Percentiles rank a stretch among this genome's conserved stretches.
Evolutionary conservation across 2,113 vertebrate genomes (phyloP).

Genomic region (Natator depressus): DNA sequence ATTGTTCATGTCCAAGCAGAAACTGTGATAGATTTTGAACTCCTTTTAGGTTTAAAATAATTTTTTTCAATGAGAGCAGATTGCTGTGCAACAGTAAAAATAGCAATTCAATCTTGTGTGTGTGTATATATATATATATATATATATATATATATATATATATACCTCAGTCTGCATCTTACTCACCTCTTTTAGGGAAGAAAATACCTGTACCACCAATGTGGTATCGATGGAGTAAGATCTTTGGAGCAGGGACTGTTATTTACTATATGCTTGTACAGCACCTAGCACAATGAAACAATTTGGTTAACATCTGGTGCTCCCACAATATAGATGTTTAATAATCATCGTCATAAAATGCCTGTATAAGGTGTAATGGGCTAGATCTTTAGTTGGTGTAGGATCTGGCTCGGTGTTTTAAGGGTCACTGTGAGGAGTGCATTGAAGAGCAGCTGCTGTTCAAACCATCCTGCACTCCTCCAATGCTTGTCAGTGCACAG

Average conservation of each 20-base stretch:
- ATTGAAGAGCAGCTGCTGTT: neutral
- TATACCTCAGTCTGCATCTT: neutral
- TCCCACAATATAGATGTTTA: neutral
- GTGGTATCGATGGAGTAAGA: neutral
- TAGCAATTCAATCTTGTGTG: neutral
- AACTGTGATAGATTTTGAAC: neutral
- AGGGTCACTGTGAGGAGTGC: neutral
- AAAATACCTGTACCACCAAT: neutral
- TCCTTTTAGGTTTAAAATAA: constrained; percentile 5
- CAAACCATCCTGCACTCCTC: neutral
- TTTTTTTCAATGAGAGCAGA: neutral
- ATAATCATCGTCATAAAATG: neutral
- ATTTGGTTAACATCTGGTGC: neutral
- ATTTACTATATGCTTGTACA: neutral
- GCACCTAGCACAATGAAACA: neutral
- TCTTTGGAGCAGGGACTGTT: neutral
- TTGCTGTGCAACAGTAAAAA: neutral
- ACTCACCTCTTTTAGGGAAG: neutral
- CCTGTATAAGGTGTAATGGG: neutral
- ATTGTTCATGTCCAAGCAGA: neutral
- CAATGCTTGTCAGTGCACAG: neutral
- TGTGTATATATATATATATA: neutral
- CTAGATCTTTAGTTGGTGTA: neutral
- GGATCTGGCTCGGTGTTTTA: neutral
- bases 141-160: neutral